Evolutionary conservation across 2,113 vertebrate genomes (phyloP), one percentile per base, ranked within the genome.

Genomic region (Macaca nemestrina): DNA sequence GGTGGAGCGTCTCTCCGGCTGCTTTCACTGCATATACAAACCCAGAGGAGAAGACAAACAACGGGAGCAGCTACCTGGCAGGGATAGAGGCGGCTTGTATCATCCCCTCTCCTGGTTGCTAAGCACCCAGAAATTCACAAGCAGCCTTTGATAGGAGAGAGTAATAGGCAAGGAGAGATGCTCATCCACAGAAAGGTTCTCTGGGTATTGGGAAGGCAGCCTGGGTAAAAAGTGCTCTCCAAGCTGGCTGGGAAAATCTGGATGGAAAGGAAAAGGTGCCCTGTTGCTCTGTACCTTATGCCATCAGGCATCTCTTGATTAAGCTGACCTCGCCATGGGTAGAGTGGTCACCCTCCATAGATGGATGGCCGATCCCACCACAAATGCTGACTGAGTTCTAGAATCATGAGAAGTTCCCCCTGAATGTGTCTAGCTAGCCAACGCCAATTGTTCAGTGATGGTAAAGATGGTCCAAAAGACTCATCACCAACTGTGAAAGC

Each of bases 101-200:
- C 76, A 80, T 92, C 81, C 92, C 96, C 96, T 97, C 70, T 98
- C 86, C 83, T 80, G 90, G 98, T 99, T 98, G 98, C 98, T 98
- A 99, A 97, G 98, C 98, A 98, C 96, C 96, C 91, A 96, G 94
- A 97, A 96, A 97, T 92, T 95, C 94, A 79, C n/a, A 79, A 98
- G 96, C 97, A 93, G 97, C 97, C 98, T 96, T 86, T 70, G 72
- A 93, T 40, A 96, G 95, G 95, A 82, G 55, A 95, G 40, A 91
- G 80, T 80, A 93, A 96, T 87, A 88, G 88, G 93, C 95, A 97
- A 94, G 97, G 97, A 97, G 78, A 98, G 96, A 98, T 95, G 93
- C 93, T 98, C 83, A 86, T 96, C 86, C 98, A 98, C 83, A 88
- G 0, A 80, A 84, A 97, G 73, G 43, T 91, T 90, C 96, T 93